A percentile compares a stretch with the other conserved stretches of the same genome.
Evolutionary conservation across 2,888 invertebrate genomes (phyloP).

Genomic region (Sarcophaga subvicina): DNA sequence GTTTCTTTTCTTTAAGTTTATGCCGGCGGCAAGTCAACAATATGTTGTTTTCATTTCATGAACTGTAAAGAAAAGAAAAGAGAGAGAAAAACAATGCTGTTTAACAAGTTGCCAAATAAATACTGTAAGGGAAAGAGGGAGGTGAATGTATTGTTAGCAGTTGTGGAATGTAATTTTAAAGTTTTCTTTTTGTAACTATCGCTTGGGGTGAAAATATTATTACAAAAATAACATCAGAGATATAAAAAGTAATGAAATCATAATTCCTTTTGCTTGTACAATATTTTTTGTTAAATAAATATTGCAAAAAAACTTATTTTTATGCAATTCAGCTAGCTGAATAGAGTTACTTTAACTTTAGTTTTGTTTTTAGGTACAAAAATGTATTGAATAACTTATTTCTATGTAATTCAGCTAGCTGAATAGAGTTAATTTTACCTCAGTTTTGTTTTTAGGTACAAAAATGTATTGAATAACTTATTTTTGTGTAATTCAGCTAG

Average conservation of each 20-base stretch:
- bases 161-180: not conserved
- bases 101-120: not conserved
- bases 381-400: too few species aligned
- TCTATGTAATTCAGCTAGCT: not conserved
- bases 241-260: not conserved
- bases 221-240: not conserved
- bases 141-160: not conserved
- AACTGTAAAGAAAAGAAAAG: conserved; percentile 32
- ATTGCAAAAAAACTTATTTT: not conserved
- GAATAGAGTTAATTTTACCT: not conserved
- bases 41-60: conserved; percentile 53
- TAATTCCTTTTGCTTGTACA: too few species aligned
- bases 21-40: conserved; percentile 58
- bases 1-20: conserved; percentile 1
- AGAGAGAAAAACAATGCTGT: not conserved
- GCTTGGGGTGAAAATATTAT: not conserved
- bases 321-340: not conserved
- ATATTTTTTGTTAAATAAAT: not conserved
- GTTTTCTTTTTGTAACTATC: not conserved
- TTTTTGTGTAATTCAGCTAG: too few species aligned
- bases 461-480: too few species aligned
- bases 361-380: not conserved
- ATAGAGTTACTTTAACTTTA: not conserved
- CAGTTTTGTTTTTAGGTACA: not conserved
- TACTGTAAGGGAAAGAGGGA: not conserved